Evolutionary conservation across 2,888 invertebrate genomes (phyloP).

Genomic region (Tupiocoris notatus): DNA sequence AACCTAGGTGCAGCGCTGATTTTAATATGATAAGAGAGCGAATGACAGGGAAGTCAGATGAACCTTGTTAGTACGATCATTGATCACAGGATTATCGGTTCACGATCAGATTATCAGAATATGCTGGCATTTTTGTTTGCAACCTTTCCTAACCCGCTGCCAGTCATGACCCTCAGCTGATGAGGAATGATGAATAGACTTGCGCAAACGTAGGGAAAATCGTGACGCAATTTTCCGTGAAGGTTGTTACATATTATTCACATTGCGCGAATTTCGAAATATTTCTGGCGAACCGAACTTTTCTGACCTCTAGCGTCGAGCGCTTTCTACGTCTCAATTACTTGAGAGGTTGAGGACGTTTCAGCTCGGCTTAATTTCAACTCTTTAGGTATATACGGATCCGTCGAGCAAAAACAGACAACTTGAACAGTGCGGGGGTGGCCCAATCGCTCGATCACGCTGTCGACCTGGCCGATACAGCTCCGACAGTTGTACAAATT

Average conservation of each 20-base stretch:
- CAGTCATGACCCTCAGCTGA: constrained; percentile 21
- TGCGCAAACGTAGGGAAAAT: not conserved
- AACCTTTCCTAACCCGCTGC: constrained; percentile 30
- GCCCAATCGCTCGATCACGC: constrained; percentile 38
- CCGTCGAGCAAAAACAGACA: too few species aligned
- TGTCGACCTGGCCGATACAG: not conserved
- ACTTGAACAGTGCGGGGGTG: not conserved
- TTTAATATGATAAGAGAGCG: not conserved
- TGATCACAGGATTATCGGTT: constrained; percentile 25
- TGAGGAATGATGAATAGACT: constrained; percentile 25
- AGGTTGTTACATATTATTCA: not conserved
- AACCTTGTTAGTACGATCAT: constrained; percentile 9
- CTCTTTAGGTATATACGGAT: too few species aligned
- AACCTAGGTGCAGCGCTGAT: too few species aligned
- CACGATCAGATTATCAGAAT: constrained; percentile 14
- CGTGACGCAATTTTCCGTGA: constrained; percentile 7
- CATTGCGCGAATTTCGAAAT: constrained; percentile 27
- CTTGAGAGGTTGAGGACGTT: too few species aligned
- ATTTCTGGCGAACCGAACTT: not conserved
- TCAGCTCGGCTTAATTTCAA: too few species aligned
- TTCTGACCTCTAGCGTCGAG: not conserved
- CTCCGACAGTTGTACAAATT: constrained; percentile 39
- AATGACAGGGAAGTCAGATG: not conserved
- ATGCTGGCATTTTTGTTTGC: constrained; percentile 30
- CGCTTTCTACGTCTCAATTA: not conserved